A percentile compares a stretch with the other conserved stretches of the same genome.
Evolutionary conservation across 2,797 vertebrate species (phyloP).

Genomic region (Moxostoma hubbsi): DNA sequence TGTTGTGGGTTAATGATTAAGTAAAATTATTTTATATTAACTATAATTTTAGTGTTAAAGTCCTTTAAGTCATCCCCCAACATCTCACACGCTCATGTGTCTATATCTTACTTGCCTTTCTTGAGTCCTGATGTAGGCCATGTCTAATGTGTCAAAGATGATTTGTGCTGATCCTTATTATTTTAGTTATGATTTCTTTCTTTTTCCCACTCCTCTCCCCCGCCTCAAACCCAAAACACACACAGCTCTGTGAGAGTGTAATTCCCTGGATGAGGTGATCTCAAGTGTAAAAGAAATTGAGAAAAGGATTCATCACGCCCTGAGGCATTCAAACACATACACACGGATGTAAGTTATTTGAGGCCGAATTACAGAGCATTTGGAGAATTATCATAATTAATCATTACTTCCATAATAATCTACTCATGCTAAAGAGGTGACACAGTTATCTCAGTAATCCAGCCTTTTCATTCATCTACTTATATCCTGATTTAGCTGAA

Average conservation of each 20-base stretch:
- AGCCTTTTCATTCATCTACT: not conserved
- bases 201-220: constrained; percentile 16
- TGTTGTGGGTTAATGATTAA: no score
- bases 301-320: constrained; percentile 36
- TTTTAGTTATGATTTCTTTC: constrained; percentile 66
- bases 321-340: constrained; percentile 9
- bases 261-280: constrained; percentile 34
- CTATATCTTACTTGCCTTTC: constrained; percentile 15
- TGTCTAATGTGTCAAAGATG: constrained; percentile 65
- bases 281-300: constrained; percentile 22
- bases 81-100: constrained; percentile 8
- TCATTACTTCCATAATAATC: not conserved
- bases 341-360: no score
- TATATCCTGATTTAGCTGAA: not conserved
- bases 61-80: no score
- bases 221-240: not conserved
- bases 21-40: no score
- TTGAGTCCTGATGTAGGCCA: constrained; percentile 16
- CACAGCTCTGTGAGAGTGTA: constrained; percentile 6
- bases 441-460: constrained; percentile 2
- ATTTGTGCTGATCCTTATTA: constrained; percentile 71
- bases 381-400: not conserved
- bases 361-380: no score
- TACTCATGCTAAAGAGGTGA: not conserved
- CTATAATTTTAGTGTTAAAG: no score